Percentiles rank a stretch among this genome's conserved stretches.
Conservation (phyloP, 1,140 invertebrate species). For the Neuroterus valhalla region DNA sequence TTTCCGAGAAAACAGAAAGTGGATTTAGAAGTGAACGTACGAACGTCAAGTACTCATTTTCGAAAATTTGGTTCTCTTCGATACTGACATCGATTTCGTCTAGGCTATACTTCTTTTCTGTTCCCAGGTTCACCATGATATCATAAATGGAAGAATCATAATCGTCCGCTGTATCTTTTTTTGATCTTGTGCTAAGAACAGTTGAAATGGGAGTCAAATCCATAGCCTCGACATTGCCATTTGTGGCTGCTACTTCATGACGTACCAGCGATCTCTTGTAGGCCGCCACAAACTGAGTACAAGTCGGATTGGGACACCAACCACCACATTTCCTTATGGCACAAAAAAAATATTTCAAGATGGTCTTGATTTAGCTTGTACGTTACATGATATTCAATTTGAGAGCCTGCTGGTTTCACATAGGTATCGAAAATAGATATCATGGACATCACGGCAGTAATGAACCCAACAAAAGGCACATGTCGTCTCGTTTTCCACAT, state of each 20-base stretch:
- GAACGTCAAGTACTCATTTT: too few species aligned
- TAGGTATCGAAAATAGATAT: background rate
- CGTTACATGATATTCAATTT: conserved; percentile 36
- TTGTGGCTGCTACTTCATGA: background rate
- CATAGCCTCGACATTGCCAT: background rate
- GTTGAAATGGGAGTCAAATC: background rate
- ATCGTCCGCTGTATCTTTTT: too few species aligned
- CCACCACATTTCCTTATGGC: conserved; percentile 35
- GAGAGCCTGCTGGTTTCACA: background rate
- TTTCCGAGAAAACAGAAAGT: too few species aligned
- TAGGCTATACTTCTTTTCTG: too few species aligned
- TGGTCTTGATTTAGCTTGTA: conserved; percentile 51
- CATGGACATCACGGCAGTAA: background rate
- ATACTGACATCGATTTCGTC: too few species aligned
- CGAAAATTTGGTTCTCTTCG: too few species aligned
- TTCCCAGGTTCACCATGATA: too few species aligned
- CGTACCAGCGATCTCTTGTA: background rate
- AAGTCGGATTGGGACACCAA: conserved; percentile 34
- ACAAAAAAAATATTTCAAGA: conserved; percentile 45
- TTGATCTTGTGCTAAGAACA: background rate
- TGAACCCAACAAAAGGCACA: background rate
- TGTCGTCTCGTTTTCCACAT: background rate
- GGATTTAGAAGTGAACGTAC: too few species aligned
- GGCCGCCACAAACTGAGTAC: background rate
- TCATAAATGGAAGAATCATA: too few species aligned